Conservation (phyloP, 2,888 invertebrate species). For the Tetragonisca angustula region DNA sequence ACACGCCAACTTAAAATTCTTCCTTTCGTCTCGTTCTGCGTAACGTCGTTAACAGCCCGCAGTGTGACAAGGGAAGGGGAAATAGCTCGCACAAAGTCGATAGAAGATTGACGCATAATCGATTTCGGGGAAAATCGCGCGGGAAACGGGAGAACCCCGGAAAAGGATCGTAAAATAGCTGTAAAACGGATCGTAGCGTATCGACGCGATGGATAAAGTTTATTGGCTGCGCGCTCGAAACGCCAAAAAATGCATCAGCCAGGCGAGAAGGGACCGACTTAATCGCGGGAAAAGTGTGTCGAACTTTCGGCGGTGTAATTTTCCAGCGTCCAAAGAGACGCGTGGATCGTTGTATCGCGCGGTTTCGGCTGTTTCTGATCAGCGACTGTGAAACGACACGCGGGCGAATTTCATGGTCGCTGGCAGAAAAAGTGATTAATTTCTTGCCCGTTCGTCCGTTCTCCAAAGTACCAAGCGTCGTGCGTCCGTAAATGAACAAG, state of each 20-base stretch:
- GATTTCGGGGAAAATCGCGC: neutral
- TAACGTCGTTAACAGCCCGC: neutral
- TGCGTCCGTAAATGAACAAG: neutral
- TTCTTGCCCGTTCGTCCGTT: constrained; percentile 50
- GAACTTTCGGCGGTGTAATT: constrained; percentile 39
- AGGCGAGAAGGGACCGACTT: constrained; percentile 12
- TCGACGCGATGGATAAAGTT: constrained; percentile 26
- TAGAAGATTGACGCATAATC: neutral
- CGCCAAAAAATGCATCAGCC: constrained; percentile 16
- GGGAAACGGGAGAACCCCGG: neutral
- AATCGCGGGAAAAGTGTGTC: constrained; percentile 19
- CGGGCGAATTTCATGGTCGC: constrained; percentile 5
- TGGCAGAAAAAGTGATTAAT: constrained; percentile 64
- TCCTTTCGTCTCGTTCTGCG: neutral
- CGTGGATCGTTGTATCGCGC: neutral
- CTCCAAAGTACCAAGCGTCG: constrained; percentile 1
- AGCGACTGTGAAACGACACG: constrained; percentile 51
- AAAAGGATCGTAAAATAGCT: constrained; percentile 18
- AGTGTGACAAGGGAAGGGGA: neutral
- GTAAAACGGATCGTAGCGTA: constrained; percentile 13
- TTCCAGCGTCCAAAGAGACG: constrained; percentile 18
- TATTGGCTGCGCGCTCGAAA: constrained; percentile 27
- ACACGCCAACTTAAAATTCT: neutral
- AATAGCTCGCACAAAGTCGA: neutral
- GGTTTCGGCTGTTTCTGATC: constrained; percentile 53